These are phyloP conservation scores for Porites lobata DNA, from an alignment of 92 coral and sea anemone genomes.

Conservation along the genomic window DNA sequence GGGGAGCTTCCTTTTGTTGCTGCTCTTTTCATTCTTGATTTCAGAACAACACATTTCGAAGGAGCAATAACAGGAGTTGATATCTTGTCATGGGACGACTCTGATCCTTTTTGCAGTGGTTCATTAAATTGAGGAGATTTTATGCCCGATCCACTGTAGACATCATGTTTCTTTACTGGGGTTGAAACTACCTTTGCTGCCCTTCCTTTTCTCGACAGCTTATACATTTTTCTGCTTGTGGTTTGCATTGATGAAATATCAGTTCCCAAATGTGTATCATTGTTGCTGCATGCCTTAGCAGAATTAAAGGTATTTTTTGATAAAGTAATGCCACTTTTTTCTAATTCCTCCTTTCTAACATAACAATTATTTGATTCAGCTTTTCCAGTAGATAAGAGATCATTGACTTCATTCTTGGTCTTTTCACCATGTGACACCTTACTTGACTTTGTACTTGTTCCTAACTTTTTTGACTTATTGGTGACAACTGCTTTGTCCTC, in stretches of 20 bases:
- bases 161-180: slow-evolving; percentile 42
- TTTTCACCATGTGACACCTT: background rate
- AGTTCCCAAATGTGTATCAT: background rate
- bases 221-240: slow-evolving; percentile 40
- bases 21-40: slow-evolving; percentile 76
- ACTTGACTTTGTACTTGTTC: background rate
- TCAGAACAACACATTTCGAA: slow-evolving; percentile 67
- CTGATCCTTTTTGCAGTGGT: background rate
- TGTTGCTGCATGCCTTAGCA: too few species aligned
- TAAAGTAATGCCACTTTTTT: too few species aligned
- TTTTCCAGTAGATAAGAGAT: background rate
- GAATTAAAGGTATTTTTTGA: background rate
- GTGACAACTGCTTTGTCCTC: background rate
- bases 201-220: slow-evolving; percentile 38
- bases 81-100: background rate
- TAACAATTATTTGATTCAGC: background rate
- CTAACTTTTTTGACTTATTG: background rate
- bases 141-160: background rate
- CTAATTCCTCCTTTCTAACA: background rate
- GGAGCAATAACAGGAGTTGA: slow-evolving; percentile 58
- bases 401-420: background rate
- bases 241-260: slow-evolving; percentile 13
- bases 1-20: slow-evolving; percentile 86
- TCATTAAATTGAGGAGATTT: slow-evolving; percentile 26
- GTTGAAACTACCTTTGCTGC: slow-evolving; percentile 38